Evolutionary conservation across 2,797 vertebrate genomes (phyloP).

Genomic region (Poecilia gillii): DNA sequence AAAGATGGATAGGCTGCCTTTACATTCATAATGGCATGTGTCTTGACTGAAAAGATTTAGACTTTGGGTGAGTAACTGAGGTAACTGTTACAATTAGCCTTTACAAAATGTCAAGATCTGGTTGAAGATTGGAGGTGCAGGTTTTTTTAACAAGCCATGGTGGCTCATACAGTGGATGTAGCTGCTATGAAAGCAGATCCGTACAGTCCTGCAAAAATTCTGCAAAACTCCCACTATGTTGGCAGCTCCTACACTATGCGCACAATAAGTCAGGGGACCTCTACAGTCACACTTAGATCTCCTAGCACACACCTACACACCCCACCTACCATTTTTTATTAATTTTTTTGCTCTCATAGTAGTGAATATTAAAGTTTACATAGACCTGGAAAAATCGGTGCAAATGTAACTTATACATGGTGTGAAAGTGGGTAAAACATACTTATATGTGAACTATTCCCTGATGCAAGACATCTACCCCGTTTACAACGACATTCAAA

Average conservation of each 20-base stretch:
- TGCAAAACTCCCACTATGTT: conserved; percentile 19
- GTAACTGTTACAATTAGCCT: neutral
- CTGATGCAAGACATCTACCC: conserved; percentile 17
- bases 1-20: neutral
- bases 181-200: conserved; percentile 3
- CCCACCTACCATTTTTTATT: conserved; percentile 6
- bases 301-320: conserved; percentile 9
- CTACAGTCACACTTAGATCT: conserved; percentile 27
- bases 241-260: conserved; percentile 7
- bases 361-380: conserved; percentile 34
- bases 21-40: neutral
- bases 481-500: conserved; percentile 27
- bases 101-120: neutral
- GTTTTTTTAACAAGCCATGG: neutral
- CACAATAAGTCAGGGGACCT: conserved; percentile 9
- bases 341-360: conserved; percentile 14
- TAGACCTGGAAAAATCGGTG: conserved; percentile 37
- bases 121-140: conserved; percentile 3
- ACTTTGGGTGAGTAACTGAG: conserved; percentile 4
- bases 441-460: conserved; percentile 2
- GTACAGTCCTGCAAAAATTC: conserved; percentile 1
- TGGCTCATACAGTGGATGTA: conserved; percentile 1
- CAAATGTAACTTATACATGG: conserved; percentile 58
- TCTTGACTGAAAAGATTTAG: neutral
- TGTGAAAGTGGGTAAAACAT: conserved; percentile 22